Conservation (phyloP, 2,888 invertebrate species). For the Margaritifera margaritifera region DNA sequence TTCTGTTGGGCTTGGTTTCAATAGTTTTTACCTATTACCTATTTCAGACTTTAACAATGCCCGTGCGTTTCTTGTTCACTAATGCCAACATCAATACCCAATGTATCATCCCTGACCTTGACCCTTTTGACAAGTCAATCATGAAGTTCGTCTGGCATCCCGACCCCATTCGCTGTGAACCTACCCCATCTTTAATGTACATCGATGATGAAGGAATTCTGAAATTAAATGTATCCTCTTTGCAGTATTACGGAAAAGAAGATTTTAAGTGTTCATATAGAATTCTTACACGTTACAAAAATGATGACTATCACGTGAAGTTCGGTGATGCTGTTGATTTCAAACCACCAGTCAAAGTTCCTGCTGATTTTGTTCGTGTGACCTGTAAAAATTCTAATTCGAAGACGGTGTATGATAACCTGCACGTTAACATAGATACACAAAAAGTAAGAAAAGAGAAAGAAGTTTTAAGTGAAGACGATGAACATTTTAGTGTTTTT, state of each 20-base stretch:
- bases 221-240: conserved; percentile 29
- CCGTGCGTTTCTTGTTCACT: conserved; percentile 32
- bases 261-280: conserved; percentile 29
- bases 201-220: conserved; percentile 33
- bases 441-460: conserved; percentile 1
- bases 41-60: conserved; percentile 30
- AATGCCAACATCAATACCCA: conserved; percentile 33
- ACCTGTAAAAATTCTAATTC: conserved; percentile 24
- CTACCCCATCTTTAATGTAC: conserved; percentile 29
- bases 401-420: conserved; percentile 28
- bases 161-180: conserved; percentile 37
- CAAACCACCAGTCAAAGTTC: conserved; percentile 24
- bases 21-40: conserved; percentile 17
- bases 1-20: conserved; percentile 6
- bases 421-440: conserved; percentile 36
- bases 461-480: conserved; percentile 9
- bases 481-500: conserved; percentile 11
- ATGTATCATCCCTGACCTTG: conserved; percentile 41
- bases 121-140: conserved; percentile 44
- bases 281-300: conserved; percentile 20
- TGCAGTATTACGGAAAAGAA: conserved; percentile 6
- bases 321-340: conserved; percentile 30
- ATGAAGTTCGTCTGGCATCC: conserved; percentile 46
- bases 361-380: conserved; percentile 41
- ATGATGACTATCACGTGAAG: conserved; percentile 36